A percentile compares a stretch with the other conserved stretches of the same genome.
These are phyloP conservation scores for Silurus asotus DNA, from an alignment of 2,113 vertebrate genomes.

Conservation along the genomic window DNA sequence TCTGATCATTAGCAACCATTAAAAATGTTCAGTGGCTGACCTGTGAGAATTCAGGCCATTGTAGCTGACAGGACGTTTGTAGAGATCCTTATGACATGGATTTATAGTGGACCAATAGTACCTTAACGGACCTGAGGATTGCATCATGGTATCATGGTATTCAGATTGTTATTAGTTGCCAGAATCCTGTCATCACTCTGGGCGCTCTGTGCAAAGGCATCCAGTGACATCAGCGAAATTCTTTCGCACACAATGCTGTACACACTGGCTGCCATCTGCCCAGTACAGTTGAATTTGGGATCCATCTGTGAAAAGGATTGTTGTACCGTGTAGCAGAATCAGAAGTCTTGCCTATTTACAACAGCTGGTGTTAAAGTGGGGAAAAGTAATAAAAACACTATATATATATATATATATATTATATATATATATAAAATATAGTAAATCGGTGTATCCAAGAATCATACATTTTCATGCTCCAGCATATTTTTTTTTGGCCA, in stretches of 20 bases:
- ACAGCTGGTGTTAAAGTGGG: neutral
- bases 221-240: neutral
- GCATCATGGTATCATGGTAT: neutral
- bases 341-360: neutral
- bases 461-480: neutral
- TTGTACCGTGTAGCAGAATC: neutral
- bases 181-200: neutral
- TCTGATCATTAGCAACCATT: neutral
- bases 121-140: too few species aligned
- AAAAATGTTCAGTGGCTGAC: neutral
- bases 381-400: too few species aligned
- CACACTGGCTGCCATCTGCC: conserved; percentile 1
- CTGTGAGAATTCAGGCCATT: neutral
- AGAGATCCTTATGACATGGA: neutral
- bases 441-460: neutral
- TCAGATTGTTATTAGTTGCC: neutral
- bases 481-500: neutral
- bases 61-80: neutral
- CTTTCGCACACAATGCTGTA: neutral
- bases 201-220: neutral
- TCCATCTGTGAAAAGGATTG: neutral
- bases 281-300: neutral
- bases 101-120: neutral
- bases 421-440: too few species aligned
- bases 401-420: too few species aligned